Base-by-base conservation (phyloP, 2,113 vertebrate genomes). In the Phrynosoma platyrhinos region DNA sequence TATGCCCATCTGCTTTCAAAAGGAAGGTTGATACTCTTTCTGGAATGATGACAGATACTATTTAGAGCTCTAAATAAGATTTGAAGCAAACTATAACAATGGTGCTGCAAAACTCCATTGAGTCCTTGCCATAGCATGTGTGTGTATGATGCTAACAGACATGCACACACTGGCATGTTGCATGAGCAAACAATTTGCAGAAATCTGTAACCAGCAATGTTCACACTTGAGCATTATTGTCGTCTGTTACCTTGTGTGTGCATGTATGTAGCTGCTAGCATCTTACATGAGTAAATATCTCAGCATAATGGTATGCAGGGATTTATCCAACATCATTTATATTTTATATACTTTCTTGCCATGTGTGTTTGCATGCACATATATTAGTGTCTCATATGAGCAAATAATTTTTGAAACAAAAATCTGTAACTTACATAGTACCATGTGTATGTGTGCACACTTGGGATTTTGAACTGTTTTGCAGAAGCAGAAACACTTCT, bases 391-490 rank as follows among this genome's bases (percentile, higher is more conserved):
- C 27, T 16, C 16, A 4, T 16, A 55, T 71, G 52, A 58, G 66
- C 23, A 72, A 71, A 79, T 42, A 27, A 36, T 13, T 27, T 87
- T 80, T 80, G 47, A 14, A 55, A 36, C 52, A 55, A 32, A 84
- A 53, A 25, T 16, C 52, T 84, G 14, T 74, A 80, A 30, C 25
- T 32, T 1, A 13, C 6, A 42, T n/a, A 36, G n/a, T 53, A 25
- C 64, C 27, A 47, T 77, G 40, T n/a, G 21, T 42, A 36, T 40
- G 20, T 64, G 58, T 40, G 9, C 21, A 32, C 0, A 9, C 88
- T 85, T 53, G n/a, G 90, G 47, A 62, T 76, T 89, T 40, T 85
- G 88, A 82, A 55, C 27, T 84, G 52, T 74, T 91, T 87, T 82
- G 69, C 87, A 82, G 3, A 1, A 25, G 10, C 80, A 53, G 5